A percentile compares a stretch with the other conserved stretches of the same genome.
Conservation (phyloP, 1,140 invertebrate genomes). For the Fopius arisanus region DNA sequence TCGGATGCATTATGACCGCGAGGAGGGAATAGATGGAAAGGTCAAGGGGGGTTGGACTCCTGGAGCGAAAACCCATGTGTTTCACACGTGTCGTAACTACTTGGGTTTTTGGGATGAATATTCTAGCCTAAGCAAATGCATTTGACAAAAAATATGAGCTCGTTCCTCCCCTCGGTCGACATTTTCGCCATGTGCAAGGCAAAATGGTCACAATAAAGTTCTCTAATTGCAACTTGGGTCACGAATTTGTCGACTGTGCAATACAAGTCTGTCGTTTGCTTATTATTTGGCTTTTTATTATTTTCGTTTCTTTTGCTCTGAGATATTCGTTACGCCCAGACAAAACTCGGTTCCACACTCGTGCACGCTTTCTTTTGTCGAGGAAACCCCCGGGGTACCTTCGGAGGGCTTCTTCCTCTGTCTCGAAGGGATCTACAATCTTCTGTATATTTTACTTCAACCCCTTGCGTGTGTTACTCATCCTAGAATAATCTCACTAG, state of each 20-base stretch:
- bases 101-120: neutral
- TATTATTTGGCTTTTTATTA: neutral
- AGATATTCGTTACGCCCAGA: neutral
- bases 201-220: slow-evolving; percentile 28
- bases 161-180: neutral
- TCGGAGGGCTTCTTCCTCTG: neutral
- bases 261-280: neutral
- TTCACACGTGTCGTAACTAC: slow-evolving; percentile 39
- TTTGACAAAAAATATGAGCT: slow-evolving; percentile 7
- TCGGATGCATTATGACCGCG: slow-evolving; percentile 15
- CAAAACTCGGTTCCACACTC: neutral
- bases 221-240: slow-evolving; percentile 34
- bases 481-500: neutral
- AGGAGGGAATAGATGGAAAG: slow-evolving; percentile 15
- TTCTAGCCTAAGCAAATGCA: neutral
- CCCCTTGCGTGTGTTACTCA: neutral
- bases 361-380: neutral
- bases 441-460: neutral
- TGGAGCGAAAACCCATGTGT: slow-evolving; percentile 43
- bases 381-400: neutral
- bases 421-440: neutral
- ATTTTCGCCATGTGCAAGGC: slow-evolving; percentile 18
- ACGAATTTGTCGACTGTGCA: neutral
- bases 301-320: neutral
- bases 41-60: slow-evolving; percentile 28